Conservation (phyloP, 2,888 invertebrate species). For the Melanostoma scalare region DNA sequence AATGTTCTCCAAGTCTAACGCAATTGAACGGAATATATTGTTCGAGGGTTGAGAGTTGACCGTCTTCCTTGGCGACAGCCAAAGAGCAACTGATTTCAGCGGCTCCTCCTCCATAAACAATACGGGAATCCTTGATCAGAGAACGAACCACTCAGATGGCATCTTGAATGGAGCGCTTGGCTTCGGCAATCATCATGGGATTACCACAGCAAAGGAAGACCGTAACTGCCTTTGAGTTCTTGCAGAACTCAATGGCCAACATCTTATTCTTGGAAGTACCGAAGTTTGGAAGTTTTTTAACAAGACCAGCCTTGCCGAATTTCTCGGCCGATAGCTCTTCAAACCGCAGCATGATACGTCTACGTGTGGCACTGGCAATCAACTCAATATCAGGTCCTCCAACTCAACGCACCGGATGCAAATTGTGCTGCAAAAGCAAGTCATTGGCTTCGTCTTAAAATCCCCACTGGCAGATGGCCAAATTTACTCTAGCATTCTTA, state of each 20-base stretch:
- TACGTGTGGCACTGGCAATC: conserved; percentile 99
- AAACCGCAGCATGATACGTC: conserved; percentile 98
- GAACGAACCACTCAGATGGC: conserved; percentile 91
- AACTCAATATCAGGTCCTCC: conserved; percentile 99
- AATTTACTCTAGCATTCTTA: conserved; percentile 95
- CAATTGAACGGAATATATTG: conserved; percentile 98
- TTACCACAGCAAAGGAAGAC: conserved; percentile 95
- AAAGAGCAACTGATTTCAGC: conserved; percentile 97
- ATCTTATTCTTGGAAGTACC: conserved; percentile 98
- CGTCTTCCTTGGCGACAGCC: conserved; percentile 94
- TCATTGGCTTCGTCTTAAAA: conserved; percentile 99
- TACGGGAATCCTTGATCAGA: conserved; percentile 88
- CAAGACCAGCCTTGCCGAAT: conserved; percentile 95
- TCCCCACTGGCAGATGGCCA: conserved; percentile 99
- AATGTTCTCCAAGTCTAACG: conserved; percentile 96
- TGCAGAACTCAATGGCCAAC: conserved; percentile 98
- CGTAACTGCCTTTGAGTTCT: conserved; percentile 98
- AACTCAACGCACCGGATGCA: conserved; percentile 99
- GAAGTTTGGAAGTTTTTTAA: conserved; percentile 94
- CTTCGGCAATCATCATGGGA: conserved; percentile 94
- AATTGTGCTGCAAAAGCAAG: conserved; percentile 92
- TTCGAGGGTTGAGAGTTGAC: conserved; percentile 93
- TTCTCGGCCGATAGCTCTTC: conserved; percentile 96
- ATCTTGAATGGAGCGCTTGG: conserved; percentile 95
- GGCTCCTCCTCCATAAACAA: conserved; percentile 99